phyloP scores from a whole-genome alignment of 2,888 invertebrate species.

The Drosophila differens region DNA sequence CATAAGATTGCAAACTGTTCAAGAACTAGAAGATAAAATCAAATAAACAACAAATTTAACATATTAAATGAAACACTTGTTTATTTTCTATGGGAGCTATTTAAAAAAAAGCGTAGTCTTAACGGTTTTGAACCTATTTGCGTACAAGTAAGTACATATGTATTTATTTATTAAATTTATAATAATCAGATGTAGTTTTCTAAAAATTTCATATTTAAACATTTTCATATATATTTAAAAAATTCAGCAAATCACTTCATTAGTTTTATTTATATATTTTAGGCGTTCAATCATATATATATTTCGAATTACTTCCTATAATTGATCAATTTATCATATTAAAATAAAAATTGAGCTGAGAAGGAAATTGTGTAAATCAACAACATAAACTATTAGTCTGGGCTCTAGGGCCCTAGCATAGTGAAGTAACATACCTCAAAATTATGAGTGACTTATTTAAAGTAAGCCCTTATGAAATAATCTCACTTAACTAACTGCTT shows the following conservation, averaged over 20 bases:
- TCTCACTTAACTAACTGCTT: not conserved
- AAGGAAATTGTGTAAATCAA: not conserved
- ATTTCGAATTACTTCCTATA: not conserved
- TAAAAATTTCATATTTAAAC: not conserved
- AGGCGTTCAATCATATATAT: too few relatives aligned
- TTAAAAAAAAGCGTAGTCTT: not conserved
- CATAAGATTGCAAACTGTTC: constrained; percentile 60
- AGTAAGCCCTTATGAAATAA: not conserved
- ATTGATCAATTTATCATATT: not conserved
- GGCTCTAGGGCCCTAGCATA: not conserved
- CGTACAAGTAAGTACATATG: not conserved
- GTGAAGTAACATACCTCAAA: not conserved
- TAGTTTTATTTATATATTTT: not conserved
- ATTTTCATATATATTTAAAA: too few relatives aligned
- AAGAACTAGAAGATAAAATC: constrained; percentile 69
- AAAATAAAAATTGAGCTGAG: not conserved
- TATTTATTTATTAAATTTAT: not conserved
- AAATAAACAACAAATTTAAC: constrained; percentile 71
- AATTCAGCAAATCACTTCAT: not conserved
- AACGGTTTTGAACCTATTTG: not conserved
- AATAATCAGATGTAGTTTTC: not conserved
- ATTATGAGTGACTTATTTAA: not conserved
- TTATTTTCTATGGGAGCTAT: not conserved
- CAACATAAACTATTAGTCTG: not conserved
- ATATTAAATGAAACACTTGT: constrained; percentile 13